Evolutionary conservation across 1,140 invertebrate species (phyloP).

Genomic region (Diorhabda elongata): DNA sequence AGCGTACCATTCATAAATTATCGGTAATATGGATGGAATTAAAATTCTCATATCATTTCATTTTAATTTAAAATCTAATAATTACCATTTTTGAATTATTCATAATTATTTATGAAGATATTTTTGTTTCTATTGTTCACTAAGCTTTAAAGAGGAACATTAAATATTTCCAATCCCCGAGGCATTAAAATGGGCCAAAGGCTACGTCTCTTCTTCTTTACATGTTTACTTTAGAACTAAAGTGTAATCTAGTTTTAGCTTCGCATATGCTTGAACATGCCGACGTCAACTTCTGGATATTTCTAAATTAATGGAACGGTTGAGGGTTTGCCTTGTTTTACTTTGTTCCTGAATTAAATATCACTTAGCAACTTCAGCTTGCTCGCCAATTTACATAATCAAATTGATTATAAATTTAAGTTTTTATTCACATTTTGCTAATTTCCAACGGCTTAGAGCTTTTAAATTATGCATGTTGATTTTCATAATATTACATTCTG

Average conservation of each 20-base stretch:
- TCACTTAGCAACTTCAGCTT: background rate
- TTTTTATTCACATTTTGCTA: background rate
- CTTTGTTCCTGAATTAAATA: constrained; percentile 2
- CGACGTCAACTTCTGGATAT: background rate
- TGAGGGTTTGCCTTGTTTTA: background rate
- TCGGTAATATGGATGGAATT: no score
- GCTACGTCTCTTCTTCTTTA: background rate
- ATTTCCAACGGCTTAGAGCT: no score
- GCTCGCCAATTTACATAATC: background rate
- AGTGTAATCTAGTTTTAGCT: constrained; percentile 1
- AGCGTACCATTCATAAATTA: no score
- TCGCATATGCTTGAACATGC: background rate
- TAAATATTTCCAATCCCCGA: no score
- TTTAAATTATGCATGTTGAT: no score
- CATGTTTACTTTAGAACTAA: constrained; percentile 1
- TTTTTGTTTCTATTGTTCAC: no score
- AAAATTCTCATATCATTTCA: no score
- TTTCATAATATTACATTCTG: no score
- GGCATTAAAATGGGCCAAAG: background rate
- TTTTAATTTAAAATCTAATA: no score
- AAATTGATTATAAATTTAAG: background rate
- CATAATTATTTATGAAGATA: no score
- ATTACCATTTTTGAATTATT: no score
- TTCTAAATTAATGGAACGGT: constrained; percentile 1
- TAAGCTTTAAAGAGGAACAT: no score